Evolutionary conservation across 2,888 invertebrate species (phyloP).

Genomic region (Tetragnatha montana): DNA sequence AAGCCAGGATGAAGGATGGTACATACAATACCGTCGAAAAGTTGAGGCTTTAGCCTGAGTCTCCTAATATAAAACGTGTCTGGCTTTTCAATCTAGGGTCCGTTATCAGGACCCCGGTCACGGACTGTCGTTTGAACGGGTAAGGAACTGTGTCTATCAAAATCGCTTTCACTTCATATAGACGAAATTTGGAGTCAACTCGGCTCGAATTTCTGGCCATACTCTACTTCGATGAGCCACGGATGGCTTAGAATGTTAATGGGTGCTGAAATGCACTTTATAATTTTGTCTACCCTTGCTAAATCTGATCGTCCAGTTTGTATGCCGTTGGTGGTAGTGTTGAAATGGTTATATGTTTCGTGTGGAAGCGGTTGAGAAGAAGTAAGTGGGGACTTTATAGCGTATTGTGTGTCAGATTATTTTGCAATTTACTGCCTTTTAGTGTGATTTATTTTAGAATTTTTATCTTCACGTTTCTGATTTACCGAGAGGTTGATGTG

Average conservation of each 20-base stretch:
- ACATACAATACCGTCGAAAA: neutral
- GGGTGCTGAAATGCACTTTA: slow-evolving; percentile 11
- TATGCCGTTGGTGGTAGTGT: slow-evolving; percentile 2
- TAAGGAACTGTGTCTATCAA: slow-evolving; percentile 43
- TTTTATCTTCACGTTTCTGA: too few species aligned
- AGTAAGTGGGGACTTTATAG: too few species aligned
- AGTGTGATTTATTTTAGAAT: too few species aligned
- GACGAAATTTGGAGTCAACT: slow-evolving; percentile 44
- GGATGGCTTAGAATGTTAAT: slow-evolving; percentile 43
- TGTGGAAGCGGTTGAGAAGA: neutral
- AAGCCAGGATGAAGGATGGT: neutral
- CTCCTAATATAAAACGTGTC: slow-evolving; percentile 54
- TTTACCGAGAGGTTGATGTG: too few species aligned
- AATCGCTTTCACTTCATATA: slow-evolving; percentile 46
- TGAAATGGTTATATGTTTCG: too few species aligned
- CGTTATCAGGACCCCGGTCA: slow-evolving; percentile 16
- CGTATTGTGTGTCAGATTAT: too few species aligned
- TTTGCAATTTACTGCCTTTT: too few species aligned
- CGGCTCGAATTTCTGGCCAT: slow-evolving; percentile 31
- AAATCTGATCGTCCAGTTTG: neutral
- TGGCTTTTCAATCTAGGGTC: slow-evolving; percentile 24
- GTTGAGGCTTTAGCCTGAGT: slow-evolving; percentile 20
- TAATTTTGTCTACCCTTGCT: slow-evolving; percentile 20
- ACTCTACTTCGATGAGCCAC: slow-evolving; percentile 29
- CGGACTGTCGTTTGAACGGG: slow-evolving; percentile 21